Base-by-base conservation (phyloP, 2,113 vertebrate species). In the Mustela lutreola region DNA sequence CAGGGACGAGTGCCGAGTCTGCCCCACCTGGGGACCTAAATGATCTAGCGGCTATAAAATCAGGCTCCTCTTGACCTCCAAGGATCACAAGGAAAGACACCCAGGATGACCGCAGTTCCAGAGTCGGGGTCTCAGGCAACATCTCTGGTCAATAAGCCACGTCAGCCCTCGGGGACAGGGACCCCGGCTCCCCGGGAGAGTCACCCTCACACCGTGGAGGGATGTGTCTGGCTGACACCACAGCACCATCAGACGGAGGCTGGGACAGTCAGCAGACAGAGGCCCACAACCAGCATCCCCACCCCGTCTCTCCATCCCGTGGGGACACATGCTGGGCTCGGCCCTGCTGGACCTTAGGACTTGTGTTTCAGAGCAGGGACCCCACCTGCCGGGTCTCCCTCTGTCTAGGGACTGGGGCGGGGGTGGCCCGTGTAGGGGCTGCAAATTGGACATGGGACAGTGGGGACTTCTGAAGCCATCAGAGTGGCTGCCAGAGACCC, bases 191-290 rank as follows among this genome's bases (percentile, higher is more conserved):
- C 4, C 2, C 2, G 33, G 39, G 45, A 45, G 50, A 11, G 48
- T 5, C 15, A 1, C 19, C 48, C 26, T 3, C 3, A 60, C 11
- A 26, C 11, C 9, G 11, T 5, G 5, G 1, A 16, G 50, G 31
- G 21, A 39, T 33, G 42, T 3, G 31, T 62, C 60, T 0, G 24
- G 22, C 6, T 0, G 33, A 42, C 2, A 1, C 24, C 60, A 11
- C 42, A 71, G 75, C 31, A 11, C 22, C 39, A 2, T 22, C 71
- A n/a, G 58, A 53, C 26, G 26, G 71, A 36, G 39, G 21, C 45
- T 24, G 58, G 48, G 19, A 60, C 63, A 19, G 26, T 42, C 21
- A 42, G 24, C 65, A 71, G 63, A 28, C 12, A 33, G 22, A 33
- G 48, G 48, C 33, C 26, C 22, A 15, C 18, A 14, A 67, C 65